Evolutionary conservation across 1,140 invertebrate genomes (phyloP), one percentile per base, ranked within the genome.

Genomic region (Drosophila baimaii): DNA sequence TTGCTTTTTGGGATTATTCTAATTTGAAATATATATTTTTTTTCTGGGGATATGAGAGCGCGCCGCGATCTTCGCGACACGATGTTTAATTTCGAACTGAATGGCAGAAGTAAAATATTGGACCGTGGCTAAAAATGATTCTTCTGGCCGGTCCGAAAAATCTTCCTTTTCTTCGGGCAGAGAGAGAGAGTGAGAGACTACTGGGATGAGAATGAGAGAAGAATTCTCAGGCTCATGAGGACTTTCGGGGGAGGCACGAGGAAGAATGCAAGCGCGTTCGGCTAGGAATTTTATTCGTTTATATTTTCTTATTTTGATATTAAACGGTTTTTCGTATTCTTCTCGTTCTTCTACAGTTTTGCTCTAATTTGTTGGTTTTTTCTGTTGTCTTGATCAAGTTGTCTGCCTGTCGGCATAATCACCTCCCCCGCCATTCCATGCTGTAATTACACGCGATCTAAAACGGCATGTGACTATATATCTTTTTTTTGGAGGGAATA

Each of bases 41-140:
- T 52, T 31, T 44, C 6, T 23, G 56, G 49, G 57, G 10, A 23
- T 47, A 33, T 77, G 23, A 47, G 59, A 47, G 59, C 62, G 61
- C 72, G 65, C 77, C 81, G 31, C 72, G 84, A 74, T 73, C 81
- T 71, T 46, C 61, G 84, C 88, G 79, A 76, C 82, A 73, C 88
- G 82, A 90, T 69, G 88, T 56, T 88, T 49, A 83, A 84, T 81
- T 88, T 86, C 88, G 77, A 84, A 90, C 88, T 90, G 75, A 90
- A 76, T 76, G 72, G 84, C 80, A 64, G 64, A 77, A 76, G 62
- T 55, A 77, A 77, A 68, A 68, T 75, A 75, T 75, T 70, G 74
- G 70, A n/a, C 37, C 65, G 81, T 81, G 59, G 85, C 85, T 90
- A 90, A 84, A 89, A 89, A 89, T 89, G 65, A 86, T 86, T 85